phyloP scores from a whole-genome alignment of 2,888 invertebrate species.

The Augochlorella aurata region DNA sequence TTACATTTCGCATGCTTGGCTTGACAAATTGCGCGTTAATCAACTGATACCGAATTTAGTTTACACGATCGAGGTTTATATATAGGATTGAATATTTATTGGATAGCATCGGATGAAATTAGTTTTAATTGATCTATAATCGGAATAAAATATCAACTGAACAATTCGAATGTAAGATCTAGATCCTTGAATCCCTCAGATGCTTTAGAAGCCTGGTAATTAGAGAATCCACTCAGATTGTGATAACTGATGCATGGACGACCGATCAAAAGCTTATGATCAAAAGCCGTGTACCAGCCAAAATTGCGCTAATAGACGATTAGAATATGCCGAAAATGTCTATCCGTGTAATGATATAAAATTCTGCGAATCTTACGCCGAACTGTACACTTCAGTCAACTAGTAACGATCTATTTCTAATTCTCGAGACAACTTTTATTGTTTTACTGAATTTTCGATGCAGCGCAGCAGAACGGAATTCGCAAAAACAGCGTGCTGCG shows the following conservation, averaged over 20 bases:
- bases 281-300: background rate
- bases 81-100: no score
- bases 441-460: no score
- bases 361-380: background rate
- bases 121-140: no score
- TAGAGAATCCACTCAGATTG: background rate
- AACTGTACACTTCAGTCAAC: no score
- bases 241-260: background rate
- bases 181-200: background rate
- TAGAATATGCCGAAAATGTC: background rate
- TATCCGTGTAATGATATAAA: background rate
- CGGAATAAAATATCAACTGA: no score
- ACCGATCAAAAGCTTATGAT: conserved; percentile 1
- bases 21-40: background rate
- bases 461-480: no score
- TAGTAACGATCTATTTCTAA: no score
- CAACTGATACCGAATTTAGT: background rate
- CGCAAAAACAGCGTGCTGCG: no score
- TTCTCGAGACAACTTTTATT: no score
- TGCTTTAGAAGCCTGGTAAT: background rate
- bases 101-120: no score
- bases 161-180: background rate
- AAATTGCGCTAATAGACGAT: conserved; percentile 1
- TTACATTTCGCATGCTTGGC: background rate
- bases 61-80: no score